Percentiles rank a stretch among this genome's conserved stretches.
Conservation (phyloP, 2,113 vertebrate genomes). For the Zosterops borbonicus region DNA sequence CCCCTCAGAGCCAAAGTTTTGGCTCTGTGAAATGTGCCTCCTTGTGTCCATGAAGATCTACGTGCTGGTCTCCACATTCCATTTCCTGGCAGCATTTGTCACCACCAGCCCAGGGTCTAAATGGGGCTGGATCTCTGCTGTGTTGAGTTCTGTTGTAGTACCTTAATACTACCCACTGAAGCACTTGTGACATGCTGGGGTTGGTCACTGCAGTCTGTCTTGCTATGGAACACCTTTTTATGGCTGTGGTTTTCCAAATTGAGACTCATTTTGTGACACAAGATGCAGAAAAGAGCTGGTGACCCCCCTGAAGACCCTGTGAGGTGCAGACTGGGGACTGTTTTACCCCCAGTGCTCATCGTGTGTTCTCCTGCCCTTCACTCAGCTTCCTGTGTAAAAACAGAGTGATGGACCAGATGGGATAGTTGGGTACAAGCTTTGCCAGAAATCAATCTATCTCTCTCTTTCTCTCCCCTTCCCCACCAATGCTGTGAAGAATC, state of each 20-base stretch:
- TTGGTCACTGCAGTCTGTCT: neutral
- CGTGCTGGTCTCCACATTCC: neutral
- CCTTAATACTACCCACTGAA: neutral
- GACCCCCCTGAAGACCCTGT: neutral
- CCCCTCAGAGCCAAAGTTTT: neutral
- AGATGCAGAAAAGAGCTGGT: neutral
- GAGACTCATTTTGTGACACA: neutral
- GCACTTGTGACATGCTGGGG: neutral
- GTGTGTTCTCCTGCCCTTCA: neutral
- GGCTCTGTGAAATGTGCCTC: neutral
- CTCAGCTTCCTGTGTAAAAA: neutral
- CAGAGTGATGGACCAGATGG: neutral
- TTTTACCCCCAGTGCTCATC: neutral
- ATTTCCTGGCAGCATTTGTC: neutral
- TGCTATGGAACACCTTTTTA: neutral
- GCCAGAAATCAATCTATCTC: neutral
- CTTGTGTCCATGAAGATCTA: neutral
- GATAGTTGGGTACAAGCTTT: neutral
- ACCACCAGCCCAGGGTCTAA: neutral
- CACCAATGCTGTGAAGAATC: constrained; percentile 66
- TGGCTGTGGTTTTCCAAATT: neutral
- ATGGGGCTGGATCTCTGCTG: neutral
- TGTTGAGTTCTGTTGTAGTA: neutral
- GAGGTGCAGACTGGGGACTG: neutral
- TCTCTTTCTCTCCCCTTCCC: neutral